These are phyloP conservation scores for Lamellibrachia columna DNA, from an alignment of 2,888 invertebrate species.

Conservation along the genomic window DNA sequence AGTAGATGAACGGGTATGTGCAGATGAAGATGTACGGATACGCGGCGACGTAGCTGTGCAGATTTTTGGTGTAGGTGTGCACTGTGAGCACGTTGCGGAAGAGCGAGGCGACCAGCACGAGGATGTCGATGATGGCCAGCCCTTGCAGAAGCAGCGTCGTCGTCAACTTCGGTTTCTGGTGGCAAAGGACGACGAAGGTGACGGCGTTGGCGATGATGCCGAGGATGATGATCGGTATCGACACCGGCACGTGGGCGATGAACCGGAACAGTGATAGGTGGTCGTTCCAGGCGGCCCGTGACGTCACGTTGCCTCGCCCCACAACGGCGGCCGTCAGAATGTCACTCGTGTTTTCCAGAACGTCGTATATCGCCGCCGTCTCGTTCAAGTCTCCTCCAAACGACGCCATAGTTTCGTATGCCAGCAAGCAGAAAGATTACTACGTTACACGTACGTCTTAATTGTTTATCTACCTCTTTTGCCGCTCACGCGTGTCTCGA, in stretches of 20 bases:
- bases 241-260: conserved; percentile 34
- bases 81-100: conserved; percentile 16
- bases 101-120: conserved; percentile 23
- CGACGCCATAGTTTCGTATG: background rate
- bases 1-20: conserved; percentile 35
- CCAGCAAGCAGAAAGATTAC: background rate
- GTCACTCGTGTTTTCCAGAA: background rate
- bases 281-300: background rate
- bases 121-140: conserved; percentile 30
- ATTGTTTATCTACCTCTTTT: background rate
- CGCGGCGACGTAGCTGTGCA: conserved; percentile 21
- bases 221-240: conserved; percentile 34
- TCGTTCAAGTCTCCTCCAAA: background rate
- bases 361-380: background rate
- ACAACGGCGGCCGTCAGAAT: background rate
- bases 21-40: conserved; percentile 31
- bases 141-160: conserved; percentile 29
- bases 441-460: too few species aligned
- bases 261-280: background rate
- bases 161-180: conserved; percentile 27
- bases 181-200: conserved; percentile 28
- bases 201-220: conserved; percentile 41
- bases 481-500: background rate
- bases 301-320: background rate
- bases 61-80: background rate